Evolutionary conservation across 2,888 invertebrate species (phyloP).

Genomic region (Sylvicola fuscatus): DNA sequence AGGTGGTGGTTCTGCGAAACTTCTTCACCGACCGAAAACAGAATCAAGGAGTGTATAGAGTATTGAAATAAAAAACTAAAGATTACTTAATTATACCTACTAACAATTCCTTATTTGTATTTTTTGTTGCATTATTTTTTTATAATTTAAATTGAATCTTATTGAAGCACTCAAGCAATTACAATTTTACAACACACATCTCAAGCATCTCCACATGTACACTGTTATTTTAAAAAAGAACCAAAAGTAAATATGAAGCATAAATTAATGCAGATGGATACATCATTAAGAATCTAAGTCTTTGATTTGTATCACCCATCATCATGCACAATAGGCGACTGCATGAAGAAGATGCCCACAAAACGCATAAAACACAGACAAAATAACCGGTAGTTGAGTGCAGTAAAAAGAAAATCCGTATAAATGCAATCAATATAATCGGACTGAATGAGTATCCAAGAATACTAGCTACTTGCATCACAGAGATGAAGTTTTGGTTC

Average conservation of each 20-base stretch:
- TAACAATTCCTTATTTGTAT: too few relatives aligned
- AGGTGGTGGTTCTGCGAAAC: conserved; percentile 78
- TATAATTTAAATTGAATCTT: background rate
- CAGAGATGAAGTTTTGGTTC: conserved; percentile 43
- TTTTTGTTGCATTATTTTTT: background rate
- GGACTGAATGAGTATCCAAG: conserved; percentile 87
- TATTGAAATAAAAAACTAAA: too few relatives aligned
- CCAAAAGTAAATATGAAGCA: background rate
- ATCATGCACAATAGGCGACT: conserved; percentile 83
- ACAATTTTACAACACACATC: too few relatives aligned
- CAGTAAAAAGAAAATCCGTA: conserved; percentile 59
- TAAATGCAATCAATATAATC: conserved; percentile 65
- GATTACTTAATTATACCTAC: too few relatives aligned
- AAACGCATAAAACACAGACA: conserved; percentile 43
- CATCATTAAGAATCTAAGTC: background rate
- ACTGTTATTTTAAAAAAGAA: background rate
- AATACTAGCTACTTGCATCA: conserved; percentile 66
- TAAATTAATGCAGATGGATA: conserved; percentile 1
- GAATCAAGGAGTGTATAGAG: too few relatives aligned
- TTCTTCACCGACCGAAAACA: conserved; percentile 62
- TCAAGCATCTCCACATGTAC: too few relatives aligned
- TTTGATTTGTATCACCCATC: conserved; percentile 41
- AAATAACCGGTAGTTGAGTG: conserved; percentile 47
- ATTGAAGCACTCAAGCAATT: background rate
- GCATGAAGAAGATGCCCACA: conserved; percentile 85